These are phyloP conservation scores for Scalopus aquaticus DNA, from an alignment of 2,113 vertebrate species.

Conservation along the genomic window DNA sequence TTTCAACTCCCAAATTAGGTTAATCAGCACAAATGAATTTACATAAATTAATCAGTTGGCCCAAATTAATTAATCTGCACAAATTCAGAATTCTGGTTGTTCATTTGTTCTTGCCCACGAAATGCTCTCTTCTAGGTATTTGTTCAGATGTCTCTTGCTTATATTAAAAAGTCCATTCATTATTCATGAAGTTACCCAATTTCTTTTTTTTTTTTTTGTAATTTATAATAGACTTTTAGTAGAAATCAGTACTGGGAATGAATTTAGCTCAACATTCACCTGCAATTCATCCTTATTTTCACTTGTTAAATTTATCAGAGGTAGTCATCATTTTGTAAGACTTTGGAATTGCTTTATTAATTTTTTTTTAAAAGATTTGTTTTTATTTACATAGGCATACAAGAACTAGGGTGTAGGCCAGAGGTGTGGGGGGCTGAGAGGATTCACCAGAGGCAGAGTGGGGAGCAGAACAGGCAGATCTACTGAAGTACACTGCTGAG, in stretches of 20 bases:
- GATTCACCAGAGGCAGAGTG: too few relatives aligned
- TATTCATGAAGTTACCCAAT: neutral
- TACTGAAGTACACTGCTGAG: too few relatives aligned
- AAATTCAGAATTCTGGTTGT: neutral
- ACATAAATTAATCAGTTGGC: neutral
- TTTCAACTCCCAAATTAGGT: neutral
- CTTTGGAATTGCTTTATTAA: neutral
- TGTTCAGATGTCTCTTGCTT: neutral
- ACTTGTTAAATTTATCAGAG: neutral
- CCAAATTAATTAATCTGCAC: neutral
- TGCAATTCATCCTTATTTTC: neutral
- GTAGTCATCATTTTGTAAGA: neutral
- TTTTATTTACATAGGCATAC: too few relatives aligned
- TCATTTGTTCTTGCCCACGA: neutral
- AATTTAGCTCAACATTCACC: neutral
- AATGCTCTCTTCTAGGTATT: neutral
- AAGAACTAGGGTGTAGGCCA: too few relatives aligned
- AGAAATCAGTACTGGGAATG: neutral
- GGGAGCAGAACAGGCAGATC: too few relatives aligned
- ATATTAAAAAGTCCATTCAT: neutral
- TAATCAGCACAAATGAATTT: neutral
- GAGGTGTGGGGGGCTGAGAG: too few relatives aligned
- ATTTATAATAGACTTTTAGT: neutral
- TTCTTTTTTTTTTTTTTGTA: neutral
- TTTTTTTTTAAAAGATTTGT: too few relatives aligned